Evolutionary conservation across 1,140 invertebrate genomes (phyloP).

Genomic region (Drosophila cardini): DNA sequence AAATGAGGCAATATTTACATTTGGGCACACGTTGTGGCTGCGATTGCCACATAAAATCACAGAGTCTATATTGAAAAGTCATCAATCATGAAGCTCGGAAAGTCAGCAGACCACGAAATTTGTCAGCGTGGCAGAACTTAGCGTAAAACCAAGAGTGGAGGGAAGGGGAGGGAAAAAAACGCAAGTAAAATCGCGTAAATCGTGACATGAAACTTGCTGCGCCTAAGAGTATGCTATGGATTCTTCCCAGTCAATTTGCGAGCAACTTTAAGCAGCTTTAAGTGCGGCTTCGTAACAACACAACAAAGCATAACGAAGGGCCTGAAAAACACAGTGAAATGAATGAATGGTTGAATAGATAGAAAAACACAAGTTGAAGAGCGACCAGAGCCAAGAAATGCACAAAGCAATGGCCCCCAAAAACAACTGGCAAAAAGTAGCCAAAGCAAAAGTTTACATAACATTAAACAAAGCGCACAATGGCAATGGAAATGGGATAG

Average conservation of each 20-base stretch:
- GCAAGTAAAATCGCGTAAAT: constrained; percentile 12
- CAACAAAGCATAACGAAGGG: constrained; percentile 33
- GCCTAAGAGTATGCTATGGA: constrained; percentile 35
- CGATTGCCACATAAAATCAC: constrained; percentile 46
- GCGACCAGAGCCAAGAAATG: constrained; percentile 45
- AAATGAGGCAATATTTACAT: constrained; percentile 67
- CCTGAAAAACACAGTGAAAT: constrained; percentile 57
- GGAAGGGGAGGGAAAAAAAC: not conserved
- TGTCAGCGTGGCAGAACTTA: constrained; percentile 65
- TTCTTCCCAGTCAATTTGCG: constrained; percentile 43
- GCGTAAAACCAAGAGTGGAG: not conserved
- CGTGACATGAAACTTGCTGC: constrained; percentile 50
- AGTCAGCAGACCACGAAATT: constrained; percentile 74
- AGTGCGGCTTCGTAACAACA: constrained; percentile 18
- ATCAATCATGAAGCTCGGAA: constrained; percentile 66
- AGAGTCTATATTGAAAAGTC: constrained; percentile 74
- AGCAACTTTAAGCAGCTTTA: constrained; percentile 58
- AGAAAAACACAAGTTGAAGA: constrained; percentile 64
- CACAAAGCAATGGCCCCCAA: constrained; percentile 34
- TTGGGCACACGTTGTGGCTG: constrained; percentile 57
- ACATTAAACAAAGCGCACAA: constrained; percentile 83
- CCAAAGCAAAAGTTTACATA: constrained; percentile 79
- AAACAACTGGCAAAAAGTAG: constrained; percentile 51
- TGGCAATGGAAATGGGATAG: constrained; percentile 40
- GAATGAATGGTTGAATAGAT: constrained; percentile 80